Conservation (phyloP, 2,113 vertebrate species). For the Rallus limicola region DNA sequence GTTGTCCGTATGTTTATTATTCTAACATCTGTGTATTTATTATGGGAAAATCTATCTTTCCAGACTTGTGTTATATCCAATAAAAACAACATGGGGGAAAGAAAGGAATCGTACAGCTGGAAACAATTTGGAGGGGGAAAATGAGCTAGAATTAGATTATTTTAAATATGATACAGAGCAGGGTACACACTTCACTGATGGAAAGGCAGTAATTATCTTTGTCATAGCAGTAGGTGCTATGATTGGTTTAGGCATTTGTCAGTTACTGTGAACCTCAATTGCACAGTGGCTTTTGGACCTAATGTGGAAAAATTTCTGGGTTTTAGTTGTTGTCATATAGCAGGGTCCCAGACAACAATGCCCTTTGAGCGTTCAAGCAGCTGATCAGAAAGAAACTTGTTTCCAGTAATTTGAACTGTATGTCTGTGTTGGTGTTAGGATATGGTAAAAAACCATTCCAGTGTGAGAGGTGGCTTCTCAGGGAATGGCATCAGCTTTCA, state of each 20-base stretch:
- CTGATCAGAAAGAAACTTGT: background rate
- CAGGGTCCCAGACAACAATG: background rate
- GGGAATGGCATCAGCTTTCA: background rate
- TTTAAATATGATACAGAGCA: slow-evolving; percentile 55
- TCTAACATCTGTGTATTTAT: slow-evolving; percentile 61
- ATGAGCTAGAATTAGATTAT: slow-evolving; percentile 57
- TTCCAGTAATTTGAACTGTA: background rate
- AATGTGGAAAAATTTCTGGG: background rate
- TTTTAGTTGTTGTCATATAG: background rate
- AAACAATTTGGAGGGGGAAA: slow-evolving; percentile 53
- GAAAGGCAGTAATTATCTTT: slow-evolving; percentile 45
- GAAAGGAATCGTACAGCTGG: slow-evolving; percentile 29
- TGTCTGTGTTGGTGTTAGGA: background rate
- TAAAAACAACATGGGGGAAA: slow-evolving; percentile 49
- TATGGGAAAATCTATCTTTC: slow-evolving; percentile 63
- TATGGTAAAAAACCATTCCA: background rate
- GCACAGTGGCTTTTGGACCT: background rate
- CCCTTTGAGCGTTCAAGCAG: background rate
- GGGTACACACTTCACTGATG: background rate
- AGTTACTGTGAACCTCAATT: slow-evolving; percentile 2
- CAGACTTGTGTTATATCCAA: slow-evolving; percentile 35
- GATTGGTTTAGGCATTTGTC: slow-evolving; percentile 51
- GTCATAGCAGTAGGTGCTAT: slow-evolving; percentile 48
- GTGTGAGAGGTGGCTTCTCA: background rate
- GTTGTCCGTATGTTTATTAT: slow-evolving; percentile 46